These are phyloP conservation scores for Coreoperca whiteheadi DNA, from an alignment of 2,113 vertebrate genomes.

Conservation along the genomic window DNA sequence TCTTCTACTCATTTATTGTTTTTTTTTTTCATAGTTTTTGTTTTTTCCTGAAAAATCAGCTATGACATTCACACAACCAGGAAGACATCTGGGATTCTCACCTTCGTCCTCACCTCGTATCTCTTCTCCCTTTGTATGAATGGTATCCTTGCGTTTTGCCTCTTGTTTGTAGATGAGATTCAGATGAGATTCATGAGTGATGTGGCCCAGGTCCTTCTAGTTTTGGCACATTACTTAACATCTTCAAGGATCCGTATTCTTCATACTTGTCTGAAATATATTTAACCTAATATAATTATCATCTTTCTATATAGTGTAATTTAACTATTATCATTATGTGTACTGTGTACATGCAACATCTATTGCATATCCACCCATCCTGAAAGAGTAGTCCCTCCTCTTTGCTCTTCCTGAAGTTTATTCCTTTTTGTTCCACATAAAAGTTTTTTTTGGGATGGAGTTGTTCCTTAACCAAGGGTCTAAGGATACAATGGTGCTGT, in stretches of 20 bases:
- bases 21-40: neutral
- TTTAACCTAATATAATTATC: neutral
- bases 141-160: neutral
- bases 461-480: neutral
- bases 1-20: neutral
- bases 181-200: neutral
- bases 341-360: neutral
- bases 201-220: too few relatives aligned
- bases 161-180: neutral
- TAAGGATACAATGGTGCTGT: neutral
- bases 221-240: neutral
- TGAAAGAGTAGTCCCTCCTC: neutral
- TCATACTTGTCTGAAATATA: neutral
- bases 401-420: neutral
- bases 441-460: neutral
- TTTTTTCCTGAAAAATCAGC: neutral
- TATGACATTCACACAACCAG: slow-evolving; percentile 20
- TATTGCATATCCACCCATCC: neutral
- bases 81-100: neutral
- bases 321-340: neutral
- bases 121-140: slow-evolving; percentile 1
- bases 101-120: slow-evolving; percentile 21
- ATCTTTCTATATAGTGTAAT: neutral
- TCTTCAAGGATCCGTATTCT: neutral
- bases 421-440: neutral